Evolutionary conservation across 1,140 invertebrate species (phyloP).

Genomic region (Pogonognathellus flavescens): DNA sequence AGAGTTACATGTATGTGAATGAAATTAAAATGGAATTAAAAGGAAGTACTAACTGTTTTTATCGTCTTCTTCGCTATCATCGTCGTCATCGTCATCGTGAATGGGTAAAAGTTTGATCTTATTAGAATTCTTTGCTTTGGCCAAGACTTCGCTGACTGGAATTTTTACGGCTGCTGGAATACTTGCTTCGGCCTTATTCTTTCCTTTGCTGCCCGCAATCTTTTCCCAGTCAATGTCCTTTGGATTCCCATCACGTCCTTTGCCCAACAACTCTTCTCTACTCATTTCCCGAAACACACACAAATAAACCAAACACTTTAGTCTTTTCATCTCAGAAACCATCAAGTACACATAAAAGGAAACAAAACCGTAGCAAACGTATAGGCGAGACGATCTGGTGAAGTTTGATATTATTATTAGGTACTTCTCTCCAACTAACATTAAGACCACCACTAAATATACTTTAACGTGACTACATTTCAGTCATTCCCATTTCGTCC

Average conservation of each 20-base stretch:
- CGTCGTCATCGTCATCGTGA: slow-evolving; percentile 27
- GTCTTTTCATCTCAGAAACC: background rate
- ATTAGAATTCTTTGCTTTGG: slow-evolving; percentile 71
- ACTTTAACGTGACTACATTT: too few relatives aligned
- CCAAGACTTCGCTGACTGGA: slow-evolving; percentile 80
- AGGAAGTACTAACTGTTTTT: slow-evolving; percentile 16
- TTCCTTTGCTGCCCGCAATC: slow-evolving; percentile 76
- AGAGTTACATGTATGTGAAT: background rate
- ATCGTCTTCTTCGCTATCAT: background rate
- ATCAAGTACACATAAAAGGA: too few relatives aligned
- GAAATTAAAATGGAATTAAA: background rate
- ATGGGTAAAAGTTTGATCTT: slow-evolving; percentile 29
- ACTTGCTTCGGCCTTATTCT: slow-evolving; percentile 69
- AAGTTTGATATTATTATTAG: too few relatives aligned
- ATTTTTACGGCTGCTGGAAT: slow-evolving; percentile 86
- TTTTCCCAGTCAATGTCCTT: slow-evolving; percentile 89
- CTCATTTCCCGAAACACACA: slow-evolving; percentile 55
- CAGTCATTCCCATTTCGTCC: too few relatives aligned
- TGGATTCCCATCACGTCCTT: slow-evolving; percentile 82
- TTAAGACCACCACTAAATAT: too few relatives aligned
- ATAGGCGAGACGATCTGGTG: background rate
- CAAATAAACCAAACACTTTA: slow-evolving; percentile 28
- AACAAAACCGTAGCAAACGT: background rate
- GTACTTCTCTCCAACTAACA: too few relatives aligned
- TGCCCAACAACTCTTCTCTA: slow-evolving; percentile 87